Conservation (phyloP, 2,113 vertebrate genomes). For the Boulengeromyrus knoepffleri region DNA sequence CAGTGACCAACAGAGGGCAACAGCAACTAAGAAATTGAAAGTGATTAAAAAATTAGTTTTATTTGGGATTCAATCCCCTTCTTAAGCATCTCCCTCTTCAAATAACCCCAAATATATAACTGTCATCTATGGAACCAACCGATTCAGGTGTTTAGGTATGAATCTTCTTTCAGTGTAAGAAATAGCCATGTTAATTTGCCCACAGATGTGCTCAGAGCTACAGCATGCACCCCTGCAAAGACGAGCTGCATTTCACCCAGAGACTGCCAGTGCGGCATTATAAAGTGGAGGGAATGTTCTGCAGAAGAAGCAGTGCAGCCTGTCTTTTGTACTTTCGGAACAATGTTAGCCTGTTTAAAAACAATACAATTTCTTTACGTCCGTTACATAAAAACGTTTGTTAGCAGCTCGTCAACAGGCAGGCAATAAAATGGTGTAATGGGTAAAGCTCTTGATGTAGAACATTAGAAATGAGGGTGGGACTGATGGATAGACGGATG, state of each 20-base stretch:
- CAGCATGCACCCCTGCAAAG: not conserved
- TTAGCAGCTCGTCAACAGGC: not conserved
- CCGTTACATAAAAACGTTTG: not conserved
- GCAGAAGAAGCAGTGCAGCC: not conserved
- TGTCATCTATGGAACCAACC: not conserved
- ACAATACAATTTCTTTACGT: not conserved
- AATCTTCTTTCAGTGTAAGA: not conserved
- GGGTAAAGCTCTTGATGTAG: not conserved
- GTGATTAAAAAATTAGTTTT: not conserved
- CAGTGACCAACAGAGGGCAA: conserved; percentile 57
- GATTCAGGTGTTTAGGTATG: not conserved
- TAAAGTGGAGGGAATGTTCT: not conserved
- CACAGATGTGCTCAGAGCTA: not conserved
- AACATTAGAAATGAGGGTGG: not conserved
- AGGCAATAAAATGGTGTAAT: not conserved
- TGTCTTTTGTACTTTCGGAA: not conserved
- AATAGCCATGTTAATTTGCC: not conserved
- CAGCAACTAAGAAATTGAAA: conserved; percentile 39
- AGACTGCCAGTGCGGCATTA: not conserved
- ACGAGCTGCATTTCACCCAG: not conserved
- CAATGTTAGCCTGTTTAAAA: not conserved
- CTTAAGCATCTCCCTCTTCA: not conserved
- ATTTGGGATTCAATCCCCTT: not conserved
- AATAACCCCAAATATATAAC: not conserved
- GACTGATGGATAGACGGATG: not conserved